Base-by-base conservation (phyloP, 2,797 vertebrate species). In the Oophaga sylvatica region DNA sequence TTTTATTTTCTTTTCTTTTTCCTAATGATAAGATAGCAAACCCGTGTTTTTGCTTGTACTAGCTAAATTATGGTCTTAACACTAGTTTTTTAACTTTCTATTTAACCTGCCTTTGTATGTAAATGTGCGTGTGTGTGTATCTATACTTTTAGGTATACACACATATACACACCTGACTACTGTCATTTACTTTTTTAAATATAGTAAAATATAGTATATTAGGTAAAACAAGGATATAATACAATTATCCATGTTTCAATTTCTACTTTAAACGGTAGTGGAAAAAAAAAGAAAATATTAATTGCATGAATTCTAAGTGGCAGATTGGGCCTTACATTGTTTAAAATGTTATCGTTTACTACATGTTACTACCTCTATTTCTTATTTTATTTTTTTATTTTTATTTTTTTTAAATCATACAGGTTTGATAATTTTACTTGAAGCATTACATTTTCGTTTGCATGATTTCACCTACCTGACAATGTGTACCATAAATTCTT, bases 321-420 rank as follows among this genome's bases (percentile, higher is more conserved):
- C 82, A 92, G 91, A 85, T 90, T 89, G 92, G 89, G 92, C 92
- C 93, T 94, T 93, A 91, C 87, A 48, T 90, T 93, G 91, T 91
- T 91, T 92, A 91, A 89, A 90, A 92, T 90, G 90, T 86, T 83
- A 88, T 90, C 92, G 96, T 94, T 93, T 94, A 94, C 95, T 96
- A 95, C 97, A 93, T 96, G 97, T 95, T 96, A 97, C 97, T 98
- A 98, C 98, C 97, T 99, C 97, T 97, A 95, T 97, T 95, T 96
- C 96, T 95, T 95, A 96, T 97, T 97, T 97, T 96, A 63, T 48
- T 8, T 41, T 97, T 96, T 65, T 45, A 19, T 15, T 10, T 97
- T 95, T 95, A 35, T 75, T 31, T 77, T 62, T 85, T 29, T 78
- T 80, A 57, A n/a, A 35, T 80, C 79, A 80, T 79, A 89, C 89